These are phyloP conservation scores for Helarctos malayanus DNA, from an alignment of 2,797 vertebrate species.

Conservation along the genomic window DNA sequence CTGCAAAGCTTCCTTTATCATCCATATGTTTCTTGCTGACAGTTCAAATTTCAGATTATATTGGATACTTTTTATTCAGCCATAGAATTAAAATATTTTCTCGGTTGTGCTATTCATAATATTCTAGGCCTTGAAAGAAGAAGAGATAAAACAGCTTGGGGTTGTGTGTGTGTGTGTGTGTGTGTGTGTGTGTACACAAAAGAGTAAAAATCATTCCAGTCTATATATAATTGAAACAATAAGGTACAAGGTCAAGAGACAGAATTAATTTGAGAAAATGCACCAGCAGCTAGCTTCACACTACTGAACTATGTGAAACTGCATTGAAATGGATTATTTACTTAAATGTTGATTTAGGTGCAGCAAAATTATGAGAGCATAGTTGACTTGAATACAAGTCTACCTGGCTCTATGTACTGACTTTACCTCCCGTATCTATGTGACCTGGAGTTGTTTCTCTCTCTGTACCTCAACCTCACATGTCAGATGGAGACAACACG, in stretches of 20 bases:
- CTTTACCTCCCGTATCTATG: not conserved
- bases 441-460: not conserved
- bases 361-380: not conserved
- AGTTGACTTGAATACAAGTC: not conserved
- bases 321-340: not conserved
- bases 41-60: conserved; percentile 66
- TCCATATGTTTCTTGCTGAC: conserved; percentile 84
- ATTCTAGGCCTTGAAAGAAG: not conserved
- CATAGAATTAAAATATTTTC: conserved; percentile 55
- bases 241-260: not conserved
- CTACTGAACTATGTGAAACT: not conserved
- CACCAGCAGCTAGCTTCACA: not conserved
- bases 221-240: not conserved
- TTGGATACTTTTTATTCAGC: conserved; percentile 39
- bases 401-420: not conserved
- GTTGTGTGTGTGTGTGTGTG: not conserved
- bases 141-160: conserved; percentile 44
- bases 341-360: not conserved
- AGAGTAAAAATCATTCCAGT: not conserved
- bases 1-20: conserved; percentile 87
- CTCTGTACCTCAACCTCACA: not conserved
- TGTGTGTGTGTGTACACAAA: not conserved
- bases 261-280: conserved; percentile 21
- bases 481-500: not conserved
- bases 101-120: conserved; percentile 52